Conservation (phyloP, 2,888 invertebrate species). For the Drosophila infuscata region DNA sequence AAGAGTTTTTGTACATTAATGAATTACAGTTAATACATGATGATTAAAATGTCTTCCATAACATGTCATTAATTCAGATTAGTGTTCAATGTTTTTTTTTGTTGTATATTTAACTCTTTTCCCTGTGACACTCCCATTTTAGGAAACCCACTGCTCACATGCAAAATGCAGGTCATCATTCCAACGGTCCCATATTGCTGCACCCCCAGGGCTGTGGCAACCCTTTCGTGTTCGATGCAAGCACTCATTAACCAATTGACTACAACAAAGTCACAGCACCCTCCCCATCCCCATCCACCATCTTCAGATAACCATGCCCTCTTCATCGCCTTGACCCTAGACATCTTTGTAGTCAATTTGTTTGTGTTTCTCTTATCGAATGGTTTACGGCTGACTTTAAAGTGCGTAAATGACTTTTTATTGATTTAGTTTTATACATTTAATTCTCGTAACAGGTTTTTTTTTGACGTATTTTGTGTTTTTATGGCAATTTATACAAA, state of each 20-base stretch:
- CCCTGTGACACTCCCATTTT: constrained; percentile 6
- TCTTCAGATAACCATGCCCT: neutral
- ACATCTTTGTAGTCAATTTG: constrained; percentile 29
- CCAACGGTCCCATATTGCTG: constrained; percentile 27
- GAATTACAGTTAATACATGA: neutral
- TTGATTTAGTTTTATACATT: constrained; percentile 41
- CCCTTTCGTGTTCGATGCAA: constrained; percentile 36
- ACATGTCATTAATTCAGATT: neutral
- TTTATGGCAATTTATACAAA: constrained; percentile 67
- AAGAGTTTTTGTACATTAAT: neutral
- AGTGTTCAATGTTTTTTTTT: neutral
- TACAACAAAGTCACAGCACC: constrained; percentile 22
- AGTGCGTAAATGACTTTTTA: constrained; percentile 45
- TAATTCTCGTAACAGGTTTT: constrained; percentile 9
- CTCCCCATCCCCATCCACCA: neutral
- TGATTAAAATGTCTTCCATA: neutral
- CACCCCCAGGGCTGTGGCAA: neutral
- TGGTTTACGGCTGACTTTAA: constrained; percentile 38
- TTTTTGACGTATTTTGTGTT: constrained; percentile 7
- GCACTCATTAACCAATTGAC: constrained; percentile 64
- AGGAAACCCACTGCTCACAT: constrained; percentile 31
- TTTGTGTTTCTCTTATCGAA: constrained; percentile 16
- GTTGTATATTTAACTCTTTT: too few relatives aligned
- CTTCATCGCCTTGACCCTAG: constrained; percentile 12
- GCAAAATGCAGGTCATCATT: constrained; percentile 79